phyloP scores from a whole-genome alignment of 2,888 invertebrate species.

The Andrena bicolor region DNA sequence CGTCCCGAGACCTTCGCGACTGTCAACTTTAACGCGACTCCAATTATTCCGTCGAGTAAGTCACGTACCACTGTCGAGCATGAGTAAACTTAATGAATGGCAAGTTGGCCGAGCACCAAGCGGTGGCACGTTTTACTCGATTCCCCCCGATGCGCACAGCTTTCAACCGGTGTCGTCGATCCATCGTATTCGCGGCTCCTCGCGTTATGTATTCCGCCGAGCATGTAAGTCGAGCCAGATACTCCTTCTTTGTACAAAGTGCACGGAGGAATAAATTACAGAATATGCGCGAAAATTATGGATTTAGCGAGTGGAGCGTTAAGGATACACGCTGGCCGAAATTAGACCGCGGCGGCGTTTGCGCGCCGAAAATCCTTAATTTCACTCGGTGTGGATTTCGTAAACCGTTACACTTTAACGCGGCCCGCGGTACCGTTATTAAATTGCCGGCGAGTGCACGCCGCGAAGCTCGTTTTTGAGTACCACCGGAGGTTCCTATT shows the following conservation, averaged over 20 bases:
- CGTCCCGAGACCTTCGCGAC: slow-evolving; percentile 23
- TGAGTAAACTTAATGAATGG: slow-evolving; percentile 67
- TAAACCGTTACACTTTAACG: slow-evolving; percentile 65
- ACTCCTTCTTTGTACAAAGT: neutral
- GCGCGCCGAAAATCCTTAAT: slow-evolving; percentile 48
- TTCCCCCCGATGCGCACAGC: slow-evolving; percentile 44
- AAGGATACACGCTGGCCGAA: slow-evolving; percentile 17
- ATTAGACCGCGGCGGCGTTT: slow-evolving; percentile 13
- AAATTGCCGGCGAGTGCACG: slow-evolving; percentile 56
- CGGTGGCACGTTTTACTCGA: slow-evolving; percentile 37
- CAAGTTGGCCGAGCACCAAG: slow-evolving; percentile 66
- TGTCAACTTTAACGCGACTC: slow-evolving; percentile 39
- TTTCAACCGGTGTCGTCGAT: slow-evolving; percentile 48
- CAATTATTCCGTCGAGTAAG: slow-evolving; percentile 61
- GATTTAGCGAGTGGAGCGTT: slow-evolving; percentile 37
- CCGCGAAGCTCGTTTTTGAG: slow-evolving; percentile 67
- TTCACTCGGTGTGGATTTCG: slow-evolving; percentile 42
- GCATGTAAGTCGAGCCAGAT: neutral
- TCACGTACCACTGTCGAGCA: slow-evolving; percentile 37
- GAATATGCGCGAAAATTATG: slow-evolving; percentile 10
- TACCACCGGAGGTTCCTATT: slow-evolving; percentile 68
- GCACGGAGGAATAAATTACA: slow-evolving; percentile 10
- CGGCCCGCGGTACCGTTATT: slow-evolving; percentile 66
- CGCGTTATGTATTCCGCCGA: slow-evolving; percentile 7
- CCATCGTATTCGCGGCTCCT: slow-evolving; percentile 48